Conservation (phyloP, 2,113 vertebrate species). For the Rhabdornis inornatus region DNA sequence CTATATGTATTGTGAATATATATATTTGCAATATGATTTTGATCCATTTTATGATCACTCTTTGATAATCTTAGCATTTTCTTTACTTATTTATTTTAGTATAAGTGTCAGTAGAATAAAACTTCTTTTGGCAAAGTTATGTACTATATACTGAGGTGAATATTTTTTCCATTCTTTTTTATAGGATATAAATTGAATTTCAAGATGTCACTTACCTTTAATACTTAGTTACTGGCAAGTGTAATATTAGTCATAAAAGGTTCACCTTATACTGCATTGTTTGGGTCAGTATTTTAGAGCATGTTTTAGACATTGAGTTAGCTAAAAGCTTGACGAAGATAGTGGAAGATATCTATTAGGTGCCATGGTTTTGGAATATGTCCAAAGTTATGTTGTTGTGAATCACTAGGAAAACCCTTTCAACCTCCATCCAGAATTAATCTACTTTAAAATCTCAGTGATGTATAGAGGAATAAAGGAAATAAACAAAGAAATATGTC, state of each 20-base stretch:
- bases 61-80: neutral
- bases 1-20: neutral
- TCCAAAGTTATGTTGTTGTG: neutral
- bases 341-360: neutral
- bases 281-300: neutral
- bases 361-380: neutral
- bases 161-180: neutral
- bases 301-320: neutral
- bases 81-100: neutral
- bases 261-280: neutral
- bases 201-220: neutral
- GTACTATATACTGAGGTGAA: neutral
- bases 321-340: neutral
- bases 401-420: neutral
- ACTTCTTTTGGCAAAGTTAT: neutral
- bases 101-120: neutral
- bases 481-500: neutral
- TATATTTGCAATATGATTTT: neutral
- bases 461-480: neutral
- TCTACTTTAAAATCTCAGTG: neutral
- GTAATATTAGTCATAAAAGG: neutral
- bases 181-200: neutral
- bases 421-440: neutral
- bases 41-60: neutral
- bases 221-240: neutral